Evolutionary conservation across 2,797 vertebrate genomes (phyloP).

Genomic region (Acestrorhynchus altus): DNA sequence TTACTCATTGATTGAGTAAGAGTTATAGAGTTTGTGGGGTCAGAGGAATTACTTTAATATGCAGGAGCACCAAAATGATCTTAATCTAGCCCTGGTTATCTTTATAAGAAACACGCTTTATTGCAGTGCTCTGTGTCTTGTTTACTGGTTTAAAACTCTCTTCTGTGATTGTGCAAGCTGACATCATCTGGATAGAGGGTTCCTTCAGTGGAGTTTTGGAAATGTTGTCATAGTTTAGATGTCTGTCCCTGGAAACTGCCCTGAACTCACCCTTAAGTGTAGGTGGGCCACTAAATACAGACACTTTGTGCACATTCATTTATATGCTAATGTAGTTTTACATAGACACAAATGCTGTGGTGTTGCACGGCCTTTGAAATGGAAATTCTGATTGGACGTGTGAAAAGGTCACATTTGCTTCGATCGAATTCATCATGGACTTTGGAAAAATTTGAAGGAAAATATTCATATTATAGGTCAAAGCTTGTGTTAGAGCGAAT

Average conservation of each 20-base stretch:
- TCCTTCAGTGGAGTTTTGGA: too few species aligned
- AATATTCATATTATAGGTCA: constrained; percentile 38
- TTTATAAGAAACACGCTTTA: too few species aligned
- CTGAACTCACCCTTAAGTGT: constrained; percentile 40
- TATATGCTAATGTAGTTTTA: constrained; percentile 58
- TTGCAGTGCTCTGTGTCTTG: too few species aligned
- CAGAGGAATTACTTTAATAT: too few species aligned
- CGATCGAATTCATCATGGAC: constrained; percentile 41
- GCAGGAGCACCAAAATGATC: too few species aligned
- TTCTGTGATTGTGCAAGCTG: too few species aligned
- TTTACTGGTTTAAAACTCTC: too few species aligned
- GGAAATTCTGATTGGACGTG: constrained; percentile 44
- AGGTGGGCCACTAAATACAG: constrained; percentile 37
- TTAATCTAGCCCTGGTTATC: too few species aligned
- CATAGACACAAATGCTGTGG: constrained; percentile 47
- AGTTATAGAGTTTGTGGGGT: too few species aligned
- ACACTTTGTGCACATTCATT: constrained; percentile 45
- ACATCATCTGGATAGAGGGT: too few species aligned
- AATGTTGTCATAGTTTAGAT: neutral
- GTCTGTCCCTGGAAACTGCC: neutral
- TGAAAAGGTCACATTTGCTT: constrained; percentile 57
- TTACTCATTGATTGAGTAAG: too few species aligned
- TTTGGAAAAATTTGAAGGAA: constrained; percentile 27
- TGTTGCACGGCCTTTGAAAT: constrained; percentile 51
- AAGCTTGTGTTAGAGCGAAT: constrained; percentile 14